Evolutionary conservation across 2,888 invertebrate genomes (phyloP), one percentile per base, ranked within the genome.

Genomic region (Thereva unica): DNA sequence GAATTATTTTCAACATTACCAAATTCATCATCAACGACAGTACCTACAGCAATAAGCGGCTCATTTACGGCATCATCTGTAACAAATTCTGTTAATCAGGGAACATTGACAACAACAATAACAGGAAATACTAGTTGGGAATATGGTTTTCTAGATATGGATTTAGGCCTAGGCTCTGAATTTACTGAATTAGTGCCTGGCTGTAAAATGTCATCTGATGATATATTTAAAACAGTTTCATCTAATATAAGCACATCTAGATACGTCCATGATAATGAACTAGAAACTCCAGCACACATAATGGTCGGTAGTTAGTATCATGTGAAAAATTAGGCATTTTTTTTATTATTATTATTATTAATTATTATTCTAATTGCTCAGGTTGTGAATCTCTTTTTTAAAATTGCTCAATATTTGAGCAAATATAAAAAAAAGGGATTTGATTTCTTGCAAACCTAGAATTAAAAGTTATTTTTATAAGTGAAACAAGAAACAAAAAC

Each of bases 1-100:
- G 91, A 92, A 83, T 83, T 91, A 73, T 89, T 80, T 54, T 77
- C 78, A 65, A 72, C 74, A 9, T 77, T 77, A 9, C 78, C 78
- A 10, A 77, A 78, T 55, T 78, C 80, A 34, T 71, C 78, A 64
- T 77, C 78, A 34, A 77, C 79, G n/a, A 50, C 69, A 44, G 37
- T 10, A 40, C n/a, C 23, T 34, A 45, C 50, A 12, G 40, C 40
- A 35, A 59, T 42, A 42, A 53, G 40, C 52, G 50, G 41, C 23
- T 41, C 10, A 35, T 44, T 54, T 40, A 71, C 72, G 5, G 68
- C 71, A 63, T 70, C 69, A 35, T 74, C 73, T 47, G 74, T 76
- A 0, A 57, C 23, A n/a, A 54, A 37, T 38, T 12, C 45, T 7
- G 37, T 45, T 3, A n/a, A 35, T 12, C 59, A 59, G 9, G 64